Evolutionary conservation across 1,140 invertebrate genomes (phyloP).

Genomic region (Cydia strobilella): DNA sequence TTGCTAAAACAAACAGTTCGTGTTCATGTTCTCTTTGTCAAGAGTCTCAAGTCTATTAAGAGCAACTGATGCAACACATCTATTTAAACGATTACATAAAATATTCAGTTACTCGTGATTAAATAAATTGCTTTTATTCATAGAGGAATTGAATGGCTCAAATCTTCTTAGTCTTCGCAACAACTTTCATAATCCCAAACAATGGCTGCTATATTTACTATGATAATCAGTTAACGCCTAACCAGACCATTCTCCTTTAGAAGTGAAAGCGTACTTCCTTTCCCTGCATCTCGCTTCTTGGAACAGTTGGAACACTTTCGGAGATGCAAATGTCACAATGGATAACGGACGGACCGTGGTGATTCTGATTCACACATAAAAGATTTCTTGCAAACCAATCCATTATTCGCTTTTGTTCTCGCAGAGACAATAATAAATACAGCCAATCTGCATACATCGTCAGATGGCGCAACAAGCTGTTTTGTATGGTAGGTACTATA

Average conservation of each 20-base stretch:
- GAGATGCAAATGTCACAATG: conserved; percentile 73
- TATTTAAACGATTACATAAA: conserved; percentile 37
- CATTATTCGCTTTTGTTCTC: not conserved
- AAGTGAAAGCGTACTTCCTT: conserved; percentile 66
- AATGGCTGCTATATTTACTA: conserved; percentile 65
- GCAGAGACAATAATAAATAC: not conserved
- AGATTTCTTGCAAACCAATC: not conserved
- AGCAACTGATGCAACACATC: conserved; percentile 9
- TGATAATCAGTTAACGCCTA: conserved; percentile 69
- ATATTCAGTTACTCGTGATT: conserved; percentile 38
- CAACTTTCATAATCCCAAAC: conserved; percentile 60
- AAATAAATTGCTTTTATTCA: conserved; percentile 38
- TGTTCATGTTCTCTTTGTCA: conserved; percentile 5
- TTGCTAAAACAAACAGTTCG: not conserved
- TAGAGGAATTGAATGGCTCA: conserved; percentile 32
- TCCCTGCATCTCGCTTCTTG: conserved; percentile 62
- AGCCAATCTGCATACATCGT: not conserved
- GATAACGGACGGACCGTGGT: conserved; percentile 61
- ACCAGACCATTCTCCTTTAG: conserved; percentile 65
- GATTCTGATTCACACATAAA: conserved; percentile 50
- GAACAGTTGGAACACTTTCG: conserved; percentile 61
- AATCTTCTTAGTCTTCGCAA: conserved; percentile 39
- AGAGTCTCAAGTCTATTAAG: conserved; percentile 3
- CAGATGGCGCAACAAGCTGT: not conserved
- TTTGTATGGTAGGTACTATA: too few relatives aligned